These are phyloP conservation scores for Acanthisitta chloris DNA, from an alignment of 2,113 vertebrate species.

Conservation along the genomic window DNA sequence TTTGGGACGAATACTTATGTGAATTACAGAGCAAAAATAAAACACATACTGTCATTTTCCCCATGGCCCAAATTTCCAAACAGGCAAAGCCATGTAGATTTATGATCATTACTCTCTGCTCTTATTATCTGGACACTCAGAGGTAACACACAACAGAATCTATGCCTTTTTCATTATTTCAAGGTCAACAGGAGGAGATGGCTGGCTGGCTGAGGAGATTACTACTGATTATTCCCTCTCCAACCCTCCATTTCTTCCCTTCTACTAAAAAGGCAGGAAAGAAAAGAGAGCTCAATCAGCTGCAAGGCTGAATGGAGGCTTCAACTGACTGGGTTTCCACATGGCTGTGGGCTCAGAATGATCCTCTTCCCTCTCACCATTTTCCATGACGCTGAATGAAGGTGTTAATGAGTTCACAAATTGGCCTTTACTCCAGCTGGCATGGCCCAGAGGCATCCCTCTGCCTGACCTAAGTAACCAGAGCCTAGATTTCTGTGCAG, in stretches of 20 bases:
- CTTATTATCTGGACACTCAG: not conserved
- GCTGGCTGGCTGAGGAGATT: not conserved
- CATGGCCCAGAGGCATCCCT: not conserved
- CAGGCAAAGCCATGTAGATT: not conserved
- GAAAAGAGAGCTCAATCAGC: not conserved
- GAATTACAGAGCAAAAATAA: not conserved
- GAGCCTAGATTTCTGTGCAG: not conserved
- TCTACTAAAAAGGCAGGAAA: not conserved
- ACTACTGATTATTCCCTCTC: not conserved
- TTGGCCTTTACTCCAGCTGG: not conserved
- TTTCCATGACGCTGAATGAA: not conserved
- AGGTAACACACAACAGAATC: not conserved
- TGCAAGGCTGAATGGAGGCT: not conserved
- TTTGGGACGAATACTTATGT: not conserved
- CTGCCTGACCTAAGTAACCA: not conserved
- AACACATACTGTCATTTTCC: not conserved
- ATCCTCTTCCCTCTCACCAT: not conserved
- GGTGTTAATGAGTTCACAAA: not conserved
- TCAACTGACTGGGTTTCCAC: not conserved
- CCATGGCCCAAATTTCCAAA: not conserved
- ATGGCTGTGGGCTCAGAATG: not conserved
- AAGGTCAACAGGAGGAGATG: not conserved
- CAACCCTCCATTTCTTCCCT: not conserved
- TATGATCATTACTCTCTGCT: not conserved
- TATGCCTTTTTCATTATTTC: not conserved